These are phyloP conservation scores for Pithys albifrons DNA, from an alignment of 2,113 vertebrate species.

Conservation along the genomic window DNA sequence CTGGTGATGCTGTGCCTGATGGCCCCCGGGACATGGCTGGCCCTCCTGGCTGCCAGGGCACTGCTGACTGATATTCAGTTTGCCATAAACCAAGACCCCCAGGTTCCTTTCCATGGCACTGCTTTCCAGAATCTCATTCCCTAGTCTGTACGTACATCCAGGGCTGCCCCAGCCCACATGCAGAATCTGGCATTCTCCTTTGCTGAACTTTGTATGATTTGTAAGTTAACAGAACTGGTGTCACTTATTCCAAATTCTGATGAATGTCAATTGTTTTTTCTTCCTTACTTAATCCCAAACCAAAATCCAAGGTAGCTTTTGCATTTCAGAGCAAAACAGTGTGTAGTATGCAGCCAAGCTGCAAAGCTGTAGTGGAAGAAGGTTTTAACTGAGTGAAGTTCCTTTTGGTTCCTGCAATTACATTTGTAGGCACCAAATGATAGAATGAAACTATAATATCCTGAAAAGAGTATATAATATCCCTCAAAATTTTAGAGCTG, in stretches of 20 bases:
- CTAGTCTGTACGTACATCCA: neutral
- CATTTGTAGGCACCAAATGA: neutral
- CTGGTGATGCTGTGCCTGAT: neutral
- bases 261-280: neutral
- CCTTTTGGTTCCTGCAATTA: neutral
- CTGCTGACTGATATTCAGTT: neutral
- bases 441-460: neutral
- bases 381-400: neutral
- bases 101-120: neutral
- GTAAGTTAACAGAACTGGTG: neutral
- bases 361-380: neutral
- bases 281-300: neutral
- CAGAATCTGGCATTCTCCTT: neutral
- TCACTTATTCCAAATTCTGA: neutral
- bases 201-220: neutral
- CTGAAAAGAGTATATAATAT: neutral
- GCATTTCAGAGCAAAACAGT: neutral
- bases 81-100: neutral
- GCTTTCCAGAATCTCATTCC: neutral
- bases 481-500: neutral
- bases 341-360: accelerated
- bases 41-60: neutral
- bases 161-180: neutral
- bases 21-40: neutral
- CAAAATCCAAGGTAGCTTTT: neutral